These are phyloP conservation scores for Ceratitis capitata DNA, from an alignment of 1,140 invertebrate genomes.

Conservation along the genomic window DNA sequence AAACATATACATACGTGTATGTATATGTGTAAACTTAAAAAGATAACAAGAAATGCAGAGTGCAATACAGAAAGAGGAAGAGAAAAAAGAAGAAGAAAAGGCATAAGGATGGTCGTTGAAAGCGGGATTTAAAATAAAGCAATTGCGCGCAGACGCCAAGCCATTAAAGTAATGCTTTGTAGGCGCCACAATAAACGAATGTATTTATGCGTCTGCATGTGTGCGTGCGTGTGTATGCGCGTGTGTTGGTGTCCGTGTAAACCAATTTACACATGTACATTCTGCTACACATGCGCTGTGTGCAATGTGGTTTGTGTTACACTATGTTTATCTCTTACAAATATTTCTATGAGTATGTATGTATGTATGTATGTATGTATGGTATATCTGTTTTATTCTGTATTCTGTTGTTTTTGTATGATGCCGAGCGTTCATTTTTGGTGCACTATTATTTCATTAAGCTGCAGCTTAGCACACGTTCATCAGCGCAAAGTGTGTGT, in stretches of 20 bases:
- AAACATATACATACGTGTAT: not conserved
- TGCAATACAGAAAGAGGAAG: not conserved
- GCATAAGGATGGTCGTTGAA: not conserved
- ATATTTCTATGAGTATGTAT: not conserved
- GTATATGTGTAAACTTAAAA: not conserved
- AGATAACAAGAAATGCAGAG: not conserved
- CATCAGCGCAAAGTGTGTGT: not conserved
- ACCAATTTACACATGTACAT: not conserved
- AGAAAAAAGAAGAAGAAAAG: not conserved
- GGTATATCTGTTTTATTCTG: too few species aligned
- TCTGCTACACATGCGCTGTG: not conserved
- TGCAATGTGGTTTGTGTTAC: not conserved
- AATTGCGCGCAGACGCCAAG: not conserved
- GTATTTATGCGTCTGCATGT: not conserved
- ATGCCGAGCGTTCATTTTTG: not conserved
- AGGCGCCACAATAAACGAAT: not conserved
- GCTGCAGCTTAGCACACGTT: conserved; percentile 32
- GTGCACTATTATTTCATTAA: conserved; percentile 29
- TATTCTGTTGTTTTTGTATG: too few species aligned
- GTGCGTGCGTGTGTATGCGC: not conserved
- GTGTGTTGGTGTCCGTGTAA: too few species aligned
- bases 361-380: not conserved
- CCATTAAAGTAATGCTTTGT: not conserved
- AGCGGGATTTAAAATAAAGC: too few species aligned
- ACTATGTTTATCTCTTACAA: not conserved